phyloP scores from a whole-genome alignment of 2,797 vertebrate genomes.

The Rhinophrynus dorsalis region DNA sequence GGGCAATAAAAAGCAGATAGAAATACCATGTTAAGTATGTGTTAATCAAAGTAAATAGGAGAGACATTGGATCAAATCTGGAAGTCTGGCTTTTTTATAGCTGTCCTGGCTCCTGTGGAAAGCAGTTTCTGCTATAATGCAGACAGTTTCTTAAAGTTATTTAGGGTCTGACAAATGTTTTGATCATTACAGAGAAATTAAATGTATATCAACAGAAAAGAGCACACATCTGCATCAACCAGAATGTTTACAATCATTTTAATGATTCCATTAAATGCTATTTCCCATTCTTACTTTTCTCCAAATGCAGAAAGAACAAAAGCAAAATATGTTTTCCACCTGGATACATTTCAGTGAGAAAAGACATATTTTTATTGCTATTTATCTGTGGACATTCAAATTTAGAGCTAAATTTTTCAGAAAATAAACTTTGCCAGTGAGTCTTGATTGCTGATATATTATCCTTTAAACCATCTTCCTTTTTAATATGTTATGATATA shows the following conservation, averaged over 20 bases:
- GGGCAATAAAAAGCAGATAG: constrained; percentile 51
- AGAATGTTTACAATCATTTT: constrained; percentile 72
- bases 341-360: constrained; percentile 48
- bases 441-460: not conserved
- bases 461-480: too few species aligned
- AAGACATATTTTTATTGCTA: not conserved
- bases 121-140: constrained; percentile 61
- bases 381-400: not conserved
- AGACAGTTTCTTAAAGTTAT: constrained; percentile 59
- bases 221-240: constrained; percentile 62
- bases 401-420: constrained; percentile 1
- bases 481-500: too few species aligned
- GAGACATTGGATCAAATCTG: constrained; percentile 57
- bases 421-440: not conserved
- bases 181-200: constrained; percentile 65
- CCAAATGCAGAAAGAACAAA: constrained; percentile 57
- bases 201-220: constrained; percentile 62
- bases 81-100: constrained; percentile 67
- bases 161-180: constrained; percentile 62
- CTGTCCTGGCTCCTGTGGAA: constrained; percentile 61
- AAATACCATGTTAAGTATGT: constrained; percentile 48
- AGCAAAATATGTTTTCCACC: constrained; percentile 65
- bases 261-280: constrained; percentile 65
- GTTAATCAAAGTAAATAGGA: constrained; percentile 63
- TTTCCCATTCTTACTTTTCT: constrained; percentile 59